A percentile compares a stretch with the other conserved stretches of the same genome.
Conservation (phyloP, 2,797 vertebrate genomes). For the Argyrosomus regius region DNA sequence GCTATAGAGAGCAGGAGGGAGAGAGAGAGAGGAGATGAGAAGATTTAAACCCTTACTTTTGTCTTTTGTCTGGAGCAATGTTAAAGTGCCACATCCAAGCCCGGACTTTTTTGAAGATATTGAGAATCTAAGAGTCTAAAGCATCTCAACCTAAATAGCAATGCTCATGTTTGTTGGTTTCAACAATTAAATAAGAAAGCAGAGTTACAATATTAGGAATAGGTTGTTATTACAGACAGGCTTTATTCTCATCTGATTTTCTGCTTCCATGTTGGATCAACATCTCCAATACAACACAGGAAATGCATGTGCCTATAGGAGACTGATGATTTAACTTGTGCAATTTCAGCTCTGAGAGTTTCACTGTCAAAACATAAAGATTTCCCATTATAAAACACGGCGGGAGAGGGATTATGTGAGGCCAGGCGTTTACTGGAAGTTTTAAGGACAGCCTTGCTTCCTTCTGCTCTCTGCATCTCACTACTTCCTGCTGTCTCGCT, state of each 20-base stretch:
- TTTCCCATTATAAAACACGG: constrained; percentile 8
- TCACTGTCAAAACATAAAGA: constrained; percentile 32
- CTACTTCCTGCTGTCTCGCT: constrained; percentile 49
- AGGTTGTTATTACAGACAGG: background rate
- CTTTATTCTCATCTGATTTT: background rate
- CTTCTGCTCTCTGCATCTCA: constrained; percentile 18
- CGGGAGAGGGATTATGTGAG: constrained; percentile 12
- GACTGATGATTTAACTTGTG: constrained; percentile 15
- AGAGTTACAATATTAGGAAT: background rate
- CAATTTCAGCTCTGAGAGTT: constrained; percentile 34
- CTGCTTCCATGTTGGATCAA: background rate
- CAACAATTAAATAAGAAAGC: background rate
- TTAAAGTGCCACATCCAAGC: background rate
- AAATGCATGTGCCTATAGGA: background rate
- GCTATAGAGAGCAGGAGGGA: background rate
- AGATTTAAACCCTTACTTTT: background rate
- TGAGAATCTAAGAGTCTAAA: background rate
- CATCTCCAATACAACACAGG: no score
- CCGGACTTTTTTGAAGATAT: background rate
- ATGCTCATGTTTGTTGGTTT: background rate
- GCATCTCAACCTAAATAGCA: background rate
- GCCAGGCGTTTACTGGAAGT: constrained; percentile 20
- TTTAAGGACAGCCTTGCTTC: constrained; percentile 26
- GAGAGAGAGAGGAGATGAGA: background rate
- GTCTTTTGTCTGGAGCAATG: background rate